Evolutionary conservation across 2,113 vertebrate species (phyloP).

Genomic region (Maccullochella peelii): DNA sequence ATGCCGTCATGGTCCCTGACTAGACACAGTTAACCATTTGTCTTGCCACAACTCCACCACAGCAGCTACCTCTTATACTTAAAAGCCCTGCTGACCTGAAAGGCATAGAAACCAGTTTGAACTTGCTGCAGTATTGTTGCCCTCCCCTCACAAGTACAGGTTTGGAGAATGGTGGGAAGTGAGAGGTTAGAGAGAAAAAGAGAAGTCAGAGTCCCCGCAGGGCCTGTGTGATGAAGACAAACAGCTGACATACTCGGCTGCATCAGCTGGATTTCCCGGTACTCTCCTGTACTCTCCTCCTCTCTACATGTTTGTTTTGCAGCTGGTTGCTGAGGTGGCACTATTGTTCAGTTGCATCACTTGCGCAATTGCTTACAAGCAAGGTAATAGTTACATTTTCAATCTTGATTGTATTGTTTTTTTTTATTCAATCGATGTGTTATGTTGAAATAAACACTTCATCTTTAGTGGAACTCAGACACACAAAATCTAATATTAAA

Average conservation of each 20-base stretch:
- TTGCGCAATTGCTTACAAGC: neutral
- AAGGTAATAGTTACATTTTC: neutral
- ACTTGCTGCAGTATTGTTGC: constrained; percentile 57
- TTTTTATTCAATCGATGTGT: neutral
- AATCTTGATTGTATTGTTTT: constrained; percentile 12
- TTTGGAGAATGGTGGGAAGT: constrained; percentile 56
- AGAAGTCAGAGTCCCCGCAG: constrained; percentile 59
- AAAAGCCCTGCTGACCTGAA: constrained; percentile 58
- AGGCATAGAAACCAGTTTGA: constrained; percentile 77
- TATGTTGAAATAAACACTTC: constrained; percentile 4
- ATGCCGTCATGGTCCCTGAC: constrained; percentile 24
- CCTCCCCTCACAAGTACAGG: constrained; percentile 62
- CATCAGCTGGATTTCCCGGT: constrained; percentile 53
- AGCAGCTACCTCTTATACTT: constrained; percentile 51
- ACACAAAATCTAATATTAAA: constrained; percentile 4
- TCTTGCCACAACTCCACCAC: constrained; percentile 39
- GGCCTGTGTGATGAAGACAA: constrained; percentile 63
- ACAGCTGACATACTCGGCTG: constrained; percentile 66
- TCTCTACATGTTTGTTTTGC: constrained; percentile 54
- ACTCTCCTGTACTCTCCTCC: constrained; percentile 37
- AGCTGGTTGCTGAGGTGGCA: constrained; percentile 59
- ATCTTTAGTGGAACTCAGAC: neutral
- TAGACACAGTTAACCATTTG: constrained; percentile 53
- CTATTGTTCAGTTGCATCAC: constrained; percentile 41
- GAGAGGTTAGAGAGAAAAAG: constrained; percentile 49